Evolutionary conservation across 2,113 vertebrate genomes (phyloP).

Genomic region (Sander vitreus): DNA sequence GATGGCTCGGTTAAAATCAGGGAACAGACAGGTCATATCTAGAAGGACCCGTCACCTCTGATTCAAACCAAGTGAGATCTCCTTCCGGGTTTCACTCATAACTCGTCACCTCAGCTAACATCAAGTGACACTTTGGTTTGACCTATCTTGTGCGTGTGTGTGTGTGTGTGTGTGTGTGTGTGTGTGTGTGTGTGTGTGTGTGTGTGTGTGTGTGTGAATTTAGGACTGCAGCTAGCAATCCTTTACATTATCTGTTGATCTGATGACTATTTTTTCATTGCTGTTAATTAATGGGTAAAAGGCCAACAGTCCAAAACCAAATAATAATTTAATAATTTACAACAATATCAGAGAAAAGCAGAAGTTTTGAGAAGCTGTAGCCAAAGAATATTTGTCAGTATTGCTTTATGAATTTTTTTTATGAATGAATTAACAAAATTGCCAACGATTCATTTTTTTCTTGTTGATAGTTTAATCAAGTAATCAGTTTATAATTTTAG

Average conservation of each 20-base stretch:
- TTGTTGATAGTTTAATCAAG: neutral
- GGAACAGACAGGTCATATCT: conserved; percentile 82
- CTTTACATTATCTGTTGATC: neutral
- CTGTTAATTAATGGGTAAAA: neutral
- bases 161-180: conserved; percentile 10
- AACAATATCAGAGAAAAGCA: neutral
- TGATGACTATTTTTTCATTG: neutral
- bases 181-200: neutral
- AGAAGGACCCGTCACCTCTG: conserved; percentile 79
- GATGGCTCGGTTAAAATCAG: conserved; percentile 74
- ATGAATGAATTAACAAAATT: neutral
- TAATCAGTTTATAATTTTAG: neutral
- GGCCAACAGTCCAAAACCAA: neutral
- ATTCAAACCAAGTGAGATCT: conserved; percentile 70
- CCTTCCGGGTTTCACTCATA: conserved; percentile 69
- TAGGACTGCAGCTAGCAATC: neutral
- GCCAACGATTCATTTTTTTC: neutral
- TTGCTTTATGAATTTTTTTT: neutral
- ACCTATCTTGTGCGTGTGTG: conserved; percentile 54
- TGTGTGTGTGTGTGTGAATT: neutral
- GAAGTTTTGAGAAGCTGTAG: neutral
- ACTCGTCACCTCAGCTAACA: conserved; percentile 69
- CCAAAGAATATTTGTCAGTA: neutral
- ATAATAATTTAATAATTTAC: neutral
- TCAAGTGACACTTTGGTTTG: conserved; percentile 64